Evolutionary conservation across 2,113 vertebrate species (phyloP).

Genomic region (Parotia lawesii): DNA sequence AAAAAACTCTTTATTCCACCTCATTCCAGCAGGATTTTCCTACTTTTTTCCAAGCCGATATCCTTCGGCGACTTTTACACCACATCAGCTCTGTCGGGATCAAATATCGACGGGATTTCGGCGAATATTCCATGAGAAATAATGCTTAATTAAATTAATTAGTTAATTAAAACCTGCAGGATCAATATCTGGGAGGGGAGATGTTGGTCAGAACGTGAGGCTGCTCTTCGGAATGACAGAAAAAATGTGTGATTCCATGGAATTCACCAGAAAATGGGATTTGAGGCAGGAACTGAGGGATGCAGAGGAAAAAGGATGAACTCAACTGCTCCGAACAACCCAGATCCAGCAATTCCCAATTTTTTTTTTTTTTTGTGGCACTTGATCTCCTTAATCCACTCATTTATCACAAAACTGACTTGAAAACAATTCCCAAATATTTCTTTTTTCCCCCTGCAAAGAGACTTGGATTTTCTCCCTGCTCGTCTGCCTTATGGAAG

Average conservation of each 20-base stretch:
- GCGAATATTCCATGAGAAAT: not conserved
- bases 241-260: not conserved
- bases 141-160: not conserved
- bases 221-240: not conserved
- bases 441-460: too few relatives aligned
- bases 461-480: too few relatives aligned
- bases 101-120: accelerated
- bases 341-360: not conserved
- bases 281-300: not conserved
- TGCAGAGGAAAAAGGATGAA: not conserved
- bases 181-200: accelerated
- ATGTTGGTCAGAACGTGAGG: not conserved
- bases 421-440: too few relatives aligned
- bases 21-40: not conserved
- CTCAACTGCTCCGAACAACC: not conserved
- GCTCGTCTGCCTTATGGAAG: too few relatives aligned
- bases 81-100: not conserved
- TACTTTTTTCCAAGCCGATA: accelerated
- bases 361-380: not conserved
- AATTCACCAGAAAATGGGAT: not conserved
- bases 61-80: not conserved
- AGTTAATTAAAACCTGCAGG: accelerated
- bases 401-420: too few relatives aligned
- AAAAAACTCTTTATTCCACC: not conserved
- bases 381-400: too few relatives aligned